Evolutionary conservation across 2,888 invertebrate genomes (phyloP).

Genomic region (Rhamnusium bicolor): DNA sequence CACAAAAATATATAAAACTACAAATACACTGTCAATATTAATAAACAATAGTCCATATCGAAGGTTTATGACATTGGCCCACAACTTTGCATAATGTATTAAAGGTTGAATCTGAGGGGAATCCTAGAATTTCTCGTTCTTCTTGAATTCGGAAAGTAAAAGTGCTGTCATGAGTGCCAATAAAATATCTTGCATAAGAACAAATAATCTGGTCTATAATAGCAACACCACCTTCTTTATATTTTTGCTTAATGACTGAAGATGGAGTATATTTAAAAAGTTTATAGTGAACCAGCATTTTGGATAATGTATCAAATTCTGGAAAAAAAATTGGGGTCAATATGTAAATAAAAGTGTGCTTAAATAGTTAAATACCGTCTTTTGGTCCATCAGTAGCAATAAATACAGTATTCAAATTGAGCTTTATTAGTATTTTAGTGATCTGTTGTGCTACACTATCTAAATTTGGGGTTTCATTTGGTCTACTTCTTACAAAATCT

Average conservation of each 20-base stretch:
- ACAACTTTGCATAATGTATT: slow-evolving; percentile 86
- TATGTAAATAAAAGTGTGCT: background rate
- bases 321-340: slow-evolving; percentile 41
- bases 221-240: slow-evolving; percentile 89
- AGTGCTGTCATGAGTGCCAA: slow-evolving; percentile 96
- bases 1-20: background rate
- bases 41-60: slow-evolving; percentile 83
- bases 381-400: slow-evolving; percentile 88
- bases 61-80: slow-evolving; percentile 80
- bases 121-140: slow-evolving; percentile 95
- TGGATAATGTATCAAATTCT: slow-evolving; percentile 73
- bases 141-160: slow-evolving; percentile 98
- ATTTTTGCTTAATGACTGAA: slow-evolving; percentile 71
- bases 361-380: slow-evolving; percentile 66
- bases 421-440: slow-evolving; percentile 73
- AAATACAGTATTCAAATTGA: slow-evolving; percentile 79
- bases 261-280: slow-evolving; percentile 71
- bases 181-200: slow-evolving; percentile 88
- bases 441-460: slow-evolving; percentile 85
- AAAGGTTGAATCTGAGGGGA: slow-evolving; percentile 85
- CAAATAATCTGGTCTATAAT: slow-evolving; percentile 97
- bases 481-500: slow-evolving; percentile 87
- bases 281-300: slow-evolving; percentile 67
- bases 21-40: slow-evolving; percentile 65
- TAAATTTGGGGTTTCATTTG: slow-evolving; percentile 85